A percentile compares a stretch with the other conserved stretches of the same genome.
Conservation (phyloP, 2,888 invertebrate species). For the Rhamnusium bicolor region DNA sequence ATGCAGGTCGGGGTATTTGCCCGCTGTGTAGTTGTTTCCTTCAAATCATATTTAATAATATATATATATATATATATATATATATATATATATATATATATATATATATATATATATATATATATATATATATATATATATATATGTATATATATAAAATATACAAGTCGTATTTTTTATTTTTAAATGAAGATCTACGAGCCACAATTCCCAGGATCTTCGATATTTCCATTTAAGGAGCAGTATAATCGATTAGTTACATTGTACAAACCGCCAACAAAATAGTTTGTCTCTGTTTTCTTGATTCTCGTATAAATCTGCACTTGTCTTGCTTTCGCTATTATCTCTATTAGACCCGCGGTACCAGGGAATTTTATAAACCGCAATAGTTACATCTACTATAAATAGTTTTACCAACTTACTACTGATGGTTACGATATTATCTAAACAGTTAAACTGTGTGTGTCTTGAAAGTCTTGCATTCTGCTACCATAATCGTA, state of each 20-base stretch:
- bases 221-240: background rate
- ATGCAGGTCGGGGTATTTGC: no score
- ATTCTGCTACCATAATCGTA: constrained; percentile 50
- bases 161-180: no score
- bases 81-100: no score
- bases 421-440: constrained; percentile 36
- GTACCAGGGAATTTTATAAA: background rate
- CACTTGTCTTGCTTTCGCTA: background rate
- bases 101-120: no score
- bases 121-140: no score
- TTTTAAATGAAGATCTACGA: background rate
- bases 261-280: background rate
- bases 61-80: no score
- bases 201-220: background rate
- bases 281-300: background rate
- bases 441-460: constrained; percentile 48
- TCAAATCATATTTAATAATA: no score
- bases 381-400: background rate
- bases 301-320: background rate
- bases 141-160: no score
- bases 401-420: background rate
- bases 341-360: background rate
- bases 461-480: constrained; percentile 48
- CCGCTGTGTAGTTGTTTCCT: no score
- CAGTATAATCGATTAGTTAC: background rate